Evolutionary conservation across 2,113 vertebrate genomes (phyloP).

Genomic region (Brachypodius melanocephalos): DNA sequence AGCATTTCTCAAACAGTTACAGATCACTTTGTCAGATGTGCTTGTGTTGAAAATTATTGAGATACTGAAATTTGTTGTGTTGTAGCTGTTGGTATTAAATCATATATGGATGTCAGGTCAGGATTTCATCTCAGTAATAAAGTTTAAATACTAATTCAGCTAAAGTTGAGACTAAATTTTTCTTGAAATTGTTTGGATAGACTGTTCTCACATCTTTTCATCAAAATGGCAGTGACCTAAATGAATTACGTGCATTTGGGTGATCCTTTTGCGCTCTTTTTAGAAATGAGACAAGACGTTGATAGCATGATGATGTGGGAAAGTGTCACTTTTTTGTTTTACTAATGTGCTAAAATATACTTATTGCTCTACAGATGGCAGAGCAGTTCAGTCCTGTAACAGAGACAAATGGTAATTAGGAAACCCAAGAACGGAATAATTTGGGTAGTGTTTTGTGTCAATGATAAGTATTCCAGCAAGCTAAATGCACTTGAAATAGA

Average conservation of each 20-base stretch:
- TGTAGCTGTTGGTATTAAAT: not conserved
- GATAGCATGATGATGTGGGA: not conserved
- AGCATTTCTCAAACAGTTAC: not conserved
- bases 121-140: not conserved
- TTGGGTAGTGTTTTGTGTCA: not conserved
- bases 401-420: constrained; percentile 8
- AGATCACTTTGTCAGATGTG: not conserved
- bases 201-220: not conserved
- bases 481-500: not conserved
- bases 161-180: not conserved
- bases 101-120: not conserved
- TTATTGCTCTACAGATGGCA: constrained; percentile 42
- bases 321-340: not conserved
- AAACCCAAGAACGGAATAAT: not conserved
- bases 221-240: not conserved
- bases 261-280: not conserved
- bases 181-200: not conserved
- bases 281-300: not conserved
- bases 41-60: not conserved
- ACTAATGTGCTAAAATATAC: constrained; percentile 31
- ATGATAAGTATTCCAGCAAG: not conserved
- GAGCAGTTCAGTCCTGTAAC: not conserved
- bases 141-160: not conserved
- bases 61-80: not conserved
- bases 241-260: not conserved